Evolutionary conservation across 2,888 invertebrate species (phyloP), one percentile per base, ranked within the genome.

Genomic region (Hyppa rectilinea): DNA sequence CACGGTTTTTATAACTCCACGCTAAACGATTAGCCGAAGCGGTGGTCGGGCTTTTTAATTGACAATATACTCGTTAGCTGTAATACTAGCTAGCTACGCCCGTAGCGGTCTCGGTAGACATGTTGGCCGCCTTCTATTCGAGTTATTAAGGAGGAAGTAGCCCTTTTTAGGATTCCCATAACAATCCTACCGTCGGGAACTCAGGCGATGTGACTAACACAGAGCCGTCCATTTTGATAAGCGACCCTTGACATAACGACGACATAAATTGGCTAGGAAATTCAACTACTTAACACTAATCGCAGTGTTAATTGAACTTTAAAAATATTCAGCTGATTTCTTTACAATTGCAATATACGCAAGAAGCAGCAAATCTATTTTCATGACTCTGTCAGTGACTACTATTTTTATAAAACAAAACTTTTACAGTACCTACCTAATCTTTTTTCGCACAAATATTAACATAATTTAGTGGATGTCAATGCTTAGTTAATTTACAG

Each of bases 1-100:
- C 90, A 93, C 87, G 88, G 91, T 91, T 93, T 94, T 92, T 93
- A 93, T 88, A 89, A 88, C 87, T 88, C 89, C 89, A 88, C 86
- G 89, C 90, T 87, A 88, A 87, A 85, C 77, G 84, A 86, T 84
- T 87, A 88, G 89, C 84, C 81, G 82, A 88, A 83, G 87, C 83
- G 86, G 85, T 87, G 87, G 87, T 88, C 87, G 88, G 90, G 91
- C 91, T 91, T 92, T 88, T 87, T 68, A 71, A 92, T 89, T 90
- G 93, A 94, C 92, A 94, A 93, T 94, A 94, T 92, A 90, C 86
- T 87, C 85, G 86, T 87, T 78, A 83, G 80, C 68, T 76, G 71
- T 85, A 74, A 74, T 82, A 75, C 76, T 85, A 83, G 87, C 83
- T 85, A 84, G 86, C 86, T 83, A 60, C 83, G 74, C 79, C 55